phyloP scores from a whole-genome alignment of 2,113 vertebrate species.

The Dissostichus mawsoni region DNA sequence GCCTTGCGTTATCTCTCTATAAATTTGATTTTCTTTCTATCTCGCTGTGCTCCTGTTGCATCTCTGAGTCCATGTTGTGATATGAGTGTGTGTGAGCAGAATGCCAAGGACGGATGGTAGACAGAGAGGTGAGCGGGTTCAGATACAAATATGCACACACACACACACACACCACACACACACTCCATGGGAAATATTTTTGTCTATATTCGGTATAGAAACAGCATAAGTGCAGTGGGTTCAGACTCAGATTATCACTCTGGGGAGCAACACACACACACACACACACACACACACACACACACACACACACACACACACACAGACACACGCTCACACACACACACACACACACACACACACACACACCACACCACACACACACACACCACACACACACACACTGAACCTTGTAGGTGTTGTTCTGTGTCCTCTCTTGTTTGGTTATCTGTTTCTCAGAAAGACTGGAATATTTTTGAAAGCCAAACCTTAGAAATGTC shows the following conservation, averaged over 20 bases:
- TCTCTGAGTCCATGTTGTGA: conserved; percentile 30
- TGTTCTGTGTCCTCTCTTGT: neutral
- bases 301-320: neutral
- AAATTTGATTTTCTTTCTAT: neutral
- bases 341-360: neutral
- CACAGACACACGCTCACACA: neutral
- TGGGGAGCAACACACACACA: neutral
- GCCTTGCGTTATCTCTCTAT: neutral
- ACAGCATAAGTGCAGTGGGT: conserved; percentile 2
- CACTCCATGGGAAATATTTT: neutral
- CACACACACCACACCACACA: too few relatives aligned
- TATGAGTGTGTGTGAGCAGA: conserved; percentile 35
- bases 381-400: neutral
- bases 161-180: neutral
- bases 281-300: neutral
- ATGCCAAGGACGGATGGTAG: conserved; percentile 46
- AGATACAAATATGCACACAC: neutral
- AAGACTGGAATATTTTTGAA: neutral
- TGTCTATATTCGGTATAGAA: neutral
- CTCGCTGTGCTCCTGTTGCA: conserved; percentile 27
- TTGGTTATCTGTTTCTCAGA: neutral
- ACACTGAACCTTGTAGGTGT: neutral
- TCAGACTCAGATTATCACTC: conserved; percentile 23
- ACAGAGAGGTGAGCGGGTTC: conserved; percentile 47
- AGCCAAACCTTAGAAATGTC: neutral